These are phyloP conservation scores for Homarus americanus DNA, from an alignment of 1,140 invertebrate genomes.

Conservation along the genomic window DNA sequence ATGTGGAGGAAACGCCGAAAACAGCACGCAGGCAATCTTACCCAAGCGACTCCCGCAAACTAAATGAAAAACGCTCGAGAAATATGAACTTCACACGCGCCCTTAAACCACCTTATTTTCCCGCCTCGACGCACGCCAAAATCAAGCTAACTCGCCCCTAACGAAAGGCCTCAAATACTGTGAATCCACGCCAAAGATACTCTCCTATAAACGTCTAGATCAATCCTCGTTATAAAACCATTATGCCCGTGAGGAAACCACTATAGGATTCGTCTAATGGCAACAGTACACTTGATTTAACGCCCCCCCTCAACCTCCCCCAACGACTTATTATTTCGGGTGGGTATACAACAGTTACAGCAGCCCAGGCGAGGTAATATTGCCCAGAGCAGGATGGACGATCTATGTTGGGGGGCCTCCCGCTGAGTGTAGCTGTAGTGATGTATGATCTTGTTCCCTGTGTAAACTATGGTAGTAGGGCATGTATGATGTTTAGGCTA, in stretches of 20 bases:
- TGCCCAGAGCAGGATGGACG: too few relatives aligned
- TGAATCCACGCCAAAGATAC: not conserved
- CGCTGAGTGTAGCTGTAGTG: too few relatives aligned
- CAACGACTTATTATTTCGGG: too few relatives aligned
- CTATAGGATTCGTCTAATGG: conserved; percentile 15
- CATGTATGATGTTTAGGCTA: too few relatives aligned
- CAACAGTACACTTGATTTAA: conserved; percentile 8
- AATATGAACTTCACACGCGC: not conserved
- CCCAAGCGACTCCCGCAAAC: not conserved
- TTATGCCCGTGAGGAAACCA: conserved; percentile 8
- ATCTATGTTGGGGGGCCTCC: too few relatives aligned
- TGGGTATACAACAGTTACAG: too few relatives aligned
- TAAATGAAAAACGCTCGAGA: not conserved
- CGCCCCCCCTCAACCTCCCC: too few relatives aligned
- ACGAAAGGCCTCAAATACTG: not conserved
- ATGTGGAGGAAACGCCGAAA: not conserved
- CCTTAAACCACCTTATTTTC: not conserved
- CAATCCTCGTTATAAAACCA: conserved; percentile 24
- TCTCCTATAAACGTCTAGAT: not conserved
- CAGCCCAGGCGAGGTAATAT: too few relatives aligned
- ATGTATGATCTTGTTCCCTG: too few relatives aligned
- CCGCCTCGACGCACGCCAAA: not conserved
- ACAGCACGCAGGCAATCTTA: too few relatives aligned
- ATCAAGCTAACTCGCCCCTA: not conserved
- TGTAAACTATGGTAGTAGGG: too few relatives aligned